phyloP scores from a whole-genome alignment of 2,113 vertebrate genomes.

The Cololabis saira region DNA sequence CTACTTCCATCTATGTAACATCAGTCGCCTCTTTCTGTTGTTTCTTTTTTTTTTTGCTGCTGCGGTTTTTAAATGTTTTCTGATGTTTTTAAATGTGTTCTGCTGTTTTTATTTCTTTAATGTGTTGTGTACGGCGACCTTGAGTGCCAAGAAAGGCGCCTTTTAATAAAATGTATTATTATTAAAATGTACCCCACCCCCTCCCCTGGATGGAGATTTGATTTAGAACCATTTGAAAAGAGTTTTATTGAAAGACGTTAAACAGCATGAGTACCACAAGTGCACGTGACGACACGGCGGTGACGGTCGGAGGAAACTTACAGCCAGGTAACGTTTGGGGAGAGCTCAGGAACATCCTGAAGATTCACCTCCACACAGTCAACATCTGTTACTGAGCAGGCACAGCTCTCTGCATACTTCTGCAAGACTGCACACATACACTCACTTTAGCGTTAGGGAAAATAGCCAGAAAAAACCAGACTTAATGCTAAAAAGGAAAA shows the following conservation, averaged over 20 bases:
- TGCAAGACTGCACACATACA: conserved; percentile 60
- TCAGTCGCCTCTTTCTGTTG: too few relatives aligned
- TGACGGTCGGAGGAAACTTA: conserved; percentile 63
- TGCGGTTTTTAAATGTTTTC: too few relatives aligned
- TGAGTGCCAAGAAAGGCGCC: too few relatives aligned
- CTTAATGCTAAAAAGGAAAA: not conserved
- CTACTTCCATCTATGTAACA: too few relatives aligned
- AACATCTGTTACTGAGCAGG: conserved; percentile 74
- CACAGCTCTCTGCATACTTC: conserved; percentile 75
- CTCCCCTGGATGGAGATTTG: too few relatives aligned
- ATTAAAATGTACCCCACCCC: too few relatives aligned
- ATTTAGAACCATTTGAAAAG: not conserved
- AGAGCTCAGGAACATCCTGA: conserved; percentile 70
- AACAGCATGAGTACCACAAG: too few relatives aligned
- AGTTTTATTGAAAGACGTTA: not conserved
- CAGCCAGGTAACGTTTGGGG: conserved; percentile 80
- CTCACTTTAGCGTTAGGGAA: not conserved
- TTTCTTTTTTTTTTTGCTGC: too few relatives aligned
- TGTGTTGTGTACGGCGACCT: too few relatives aligned
- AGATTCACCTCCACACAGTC: conserved; percentile 75
- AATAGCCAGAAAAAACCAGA: not conserved
- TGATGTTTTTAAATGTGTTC: too few relatives aligned
- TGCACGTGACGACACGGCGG: not conserved
- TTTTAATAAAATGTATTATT: too few relatives aligned
- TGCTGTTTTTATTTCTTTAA: too few relatives aligned